These are phyloP conservation scores for Porites cylindrica DNA, from an alignment of 92 coral and sea anemone genomes.

Conservation along the genomic window DNA sequence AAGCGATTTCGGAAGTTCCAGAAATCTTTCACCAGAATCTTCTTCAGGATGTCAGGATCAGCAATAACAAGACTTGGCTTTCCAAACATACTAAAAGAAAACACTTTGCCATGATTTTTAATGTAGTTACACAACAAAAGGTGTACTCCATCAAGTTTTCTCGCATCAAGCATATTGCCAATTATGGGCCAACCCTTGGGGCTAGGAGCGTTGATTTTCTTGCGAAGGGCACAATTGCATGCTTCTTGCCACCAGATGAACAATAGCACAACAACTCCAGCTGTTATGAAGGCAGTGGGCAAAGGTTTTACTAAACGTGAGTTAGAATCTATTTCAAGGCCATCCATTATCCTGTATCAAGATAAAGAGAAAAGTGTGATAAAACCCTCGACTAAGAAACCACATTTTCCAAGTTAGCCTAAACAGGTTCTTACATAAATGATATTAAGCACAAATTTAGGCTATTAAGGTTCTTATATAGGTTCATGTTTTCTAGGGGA, in stretches of 20 bases:
- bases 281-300: not conserved
- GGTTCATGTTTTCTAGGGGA: no score
- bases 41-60: slow-evolving; percentile 79
- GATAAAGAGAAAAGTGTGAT: not conserved
- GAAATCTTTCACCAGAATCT: slow-evolving; percentile 81
- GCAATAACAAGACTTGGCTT: slow-evolving; percentile 65
- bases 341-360: not conserved
- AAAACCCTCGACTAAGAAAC: no score
- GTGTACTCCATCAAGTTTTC: slow-evolving; percentile 71
- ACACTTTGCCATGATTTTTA: slow-evolving; percentile 76
- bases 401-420: no score
- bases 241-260: slow-evolving; percentile 2
- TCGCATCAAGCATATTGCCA: slow-evolving; percentile 72
- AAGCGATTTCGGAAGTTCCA: slow-evolving; percentile 66
- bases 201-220: slow-evolving; percentile 69
- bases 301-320: not conserved
- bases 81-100: slow-evolving; percentile 58
- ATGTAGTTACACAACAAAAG: slow-evolving; percentile 53
- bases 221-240: slow-evolving; percentile 29
- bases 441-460: no score
- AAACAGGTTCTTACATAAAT: no score
- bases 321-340: not conserved
- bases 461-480: no score
- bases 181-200: slow-evolving; percentile 62
- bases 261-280: not conserved